Evolutionary conservation across 2,888 invertebrate genomes (phyloP), one percentile per base, ranked within the genome.

Genomic region (Balanococcus diminutus): DNA sequence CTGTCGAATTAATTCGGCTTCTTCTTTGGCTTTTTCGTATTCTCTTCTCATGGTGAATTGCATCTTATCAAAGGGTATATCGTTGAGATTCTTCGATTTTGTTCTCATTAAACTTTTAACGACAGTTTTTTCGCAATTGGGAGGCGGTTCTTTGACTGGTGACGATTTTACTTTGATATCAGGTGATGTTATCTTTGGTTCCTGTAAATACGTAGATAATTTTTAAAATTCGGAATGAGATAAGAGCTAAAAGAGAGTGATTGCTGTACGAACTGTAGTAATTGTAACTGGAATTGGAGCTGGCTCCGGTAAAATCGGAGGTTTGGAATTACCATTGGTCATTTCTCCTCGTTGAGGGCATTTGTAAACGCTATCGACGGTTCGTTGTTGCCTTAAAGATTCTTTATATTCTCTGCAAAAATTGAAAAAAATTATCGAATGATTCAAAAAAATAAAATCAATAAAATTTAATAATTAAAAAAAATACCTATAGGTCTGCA

Each of bases 41-140:
- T 97, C 97, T 88, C 97, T 92, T 89, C 96, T 93, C 94, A 97
- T 96, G 0, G 97, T 97, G 90, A 97, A 97, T 89, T 95, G 95
- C 88, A 96, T 93, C 89, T 95, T 95, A 88, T 95, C 95, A 32
- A 79, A 85, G 1, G 84, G 84, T 16, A 79, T 79, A 75, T 85
- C 85, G 16, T 46, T 72, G 11, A 51, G 16, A 14, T n/a, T 46
- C 42, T 42, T 85, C 6, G 85, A 51, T 46, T 85, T 85, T 1
- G 46, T 28, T n/a, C 85, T 19, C 11, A 19, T 75, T 1, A 85
- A n/a, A 28, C 82, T 82, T 25, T 46, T 82, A 22, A 39, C 39
- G 16, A 22, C 22, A 6, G 9, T 6, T 56, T 82, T 56, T 28
- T 82, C 51, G 4, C 5, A 14, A 1, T 3, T 31, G 2, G 36